phyloP scores from a whole-genome alignment of 2,113 vertebrate genomes.

The Eurypyga helias region DNA sequence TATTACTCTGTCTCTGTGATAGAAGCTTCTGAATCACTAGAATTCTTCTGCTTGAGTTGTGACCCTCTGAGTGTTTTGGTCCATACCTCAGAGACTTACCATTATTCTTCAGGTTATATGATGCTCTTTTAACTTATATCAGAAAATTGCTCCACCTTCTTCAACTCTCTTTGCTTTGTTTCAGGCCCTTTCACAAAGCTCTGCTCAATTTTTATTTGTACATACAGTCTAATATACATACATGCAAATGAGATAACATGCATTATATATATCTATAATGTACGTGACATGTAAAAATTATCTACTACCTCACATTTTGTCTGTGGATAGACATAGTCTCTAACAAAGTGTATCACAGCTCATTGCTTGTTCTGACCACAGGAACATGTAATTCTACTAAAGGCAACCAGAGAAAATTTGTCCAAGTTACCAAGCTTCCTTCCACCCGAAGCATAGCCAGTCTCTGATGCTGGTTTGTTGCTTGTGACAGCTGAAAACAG shows the following conservation, averaged over 20 bases:
- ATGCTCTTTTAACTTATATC: neutral
- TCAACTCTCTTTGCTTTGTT: neutral
- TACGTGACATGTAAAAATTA: neutral
- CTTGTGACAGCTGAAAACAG: neutral
- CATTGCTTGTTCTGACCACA: neutral
- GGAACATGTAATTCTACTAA: neutral
- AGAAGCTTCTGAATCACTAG: neutral
- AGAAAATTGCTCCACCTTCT: neutral
- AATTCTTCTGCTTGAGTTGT: neutral
- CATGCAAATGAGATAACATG: neutral
- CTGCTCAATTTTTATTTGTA: neutral
- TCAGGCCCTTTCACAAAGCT: neutral
- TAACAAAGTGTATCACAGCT: neutral
- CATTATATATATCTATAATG: too few relatives aligned
- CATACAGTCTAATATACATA: neutral
- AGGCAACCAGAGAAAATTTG: neutral
- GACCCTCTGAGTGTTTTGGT: neutral
- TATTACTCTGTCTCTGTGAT: neutral
- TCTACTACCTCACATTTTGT: neutral
- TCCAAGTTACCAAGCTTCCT: conserved; percentile 18
- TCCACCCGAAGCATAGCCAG: neutral
- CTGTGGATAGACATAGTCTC: neutral
- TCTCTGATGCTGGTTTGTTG: neutral
- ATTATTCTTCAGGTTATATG: neutral
- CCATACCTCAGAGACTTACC: neutral